Percentiles rank a stretch among this genome's conserved stretches.
Conservation (phyloP, 2,113 vertebrate species). For the Coracopsis vasa region DNA sequence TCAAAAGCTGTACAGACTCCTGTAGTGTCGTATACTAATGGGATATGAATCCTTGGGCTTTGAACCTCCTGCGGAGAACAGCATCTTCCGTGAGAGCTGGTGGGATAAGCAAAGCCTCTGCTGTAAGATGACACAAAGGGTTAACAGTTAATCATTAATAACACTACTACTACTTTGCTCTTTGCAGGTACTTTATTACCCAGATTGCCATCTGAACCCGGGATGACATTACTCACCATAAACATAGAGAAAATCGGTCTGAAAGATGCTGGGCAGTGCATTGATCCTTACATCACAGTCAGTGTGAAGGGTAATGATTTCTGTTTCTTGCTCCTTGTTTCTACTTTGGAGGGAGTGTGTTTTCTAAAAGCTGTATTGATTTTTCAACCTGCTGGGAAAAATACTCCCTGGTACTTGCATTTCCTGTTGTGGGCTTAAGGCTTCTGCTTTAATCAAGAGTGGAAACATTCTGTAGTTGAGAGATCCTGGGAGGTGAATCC, state of each 20-base stretch:
- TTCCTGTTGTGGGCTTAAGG: background rate
- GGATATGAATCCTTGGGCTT: background rate
- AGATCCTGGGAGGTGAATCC: background rate
- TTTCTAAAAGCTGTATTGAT: constrained; percentile 8
- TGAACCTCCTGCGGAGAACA: background rate
- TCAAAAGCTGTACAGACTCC: background rate
- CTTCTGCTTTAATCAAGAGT: background rate
- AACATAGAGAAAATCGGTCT: constrained; percentile 96
- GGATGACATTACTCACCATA: constrained; percentile 93
- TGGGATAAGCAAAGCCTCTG: background rate
- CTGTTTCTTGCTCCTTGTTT: background rate
- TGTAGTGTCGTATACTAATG: background rate
- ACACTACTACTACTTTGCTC: background rate
- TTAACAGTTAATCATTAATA: background rate
- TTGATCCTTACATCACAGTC: constrained; percentile 95
- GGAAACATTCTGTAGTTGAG: background rate
- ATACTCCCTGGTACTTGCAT: background rate
- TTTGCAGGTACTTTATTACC: constrained; percentile 92
- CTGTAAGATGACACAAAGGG: background rate
- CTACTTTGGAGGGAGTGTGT: background rate
- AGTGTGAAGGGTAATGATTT: constrained; percentile 89
- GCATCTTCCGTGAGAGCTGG: background rate
- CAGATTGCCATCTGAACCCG: constrained; percentile 93
- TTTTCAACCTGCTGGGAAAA: background rate
- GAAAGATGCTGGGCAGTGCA: constrained; percentile 98